These are phyloP conservation scores for Isotomurus palustris DNA, from an alignment of 2,888 invertebrate genomes.

Conservation along the genomic window DNA sequence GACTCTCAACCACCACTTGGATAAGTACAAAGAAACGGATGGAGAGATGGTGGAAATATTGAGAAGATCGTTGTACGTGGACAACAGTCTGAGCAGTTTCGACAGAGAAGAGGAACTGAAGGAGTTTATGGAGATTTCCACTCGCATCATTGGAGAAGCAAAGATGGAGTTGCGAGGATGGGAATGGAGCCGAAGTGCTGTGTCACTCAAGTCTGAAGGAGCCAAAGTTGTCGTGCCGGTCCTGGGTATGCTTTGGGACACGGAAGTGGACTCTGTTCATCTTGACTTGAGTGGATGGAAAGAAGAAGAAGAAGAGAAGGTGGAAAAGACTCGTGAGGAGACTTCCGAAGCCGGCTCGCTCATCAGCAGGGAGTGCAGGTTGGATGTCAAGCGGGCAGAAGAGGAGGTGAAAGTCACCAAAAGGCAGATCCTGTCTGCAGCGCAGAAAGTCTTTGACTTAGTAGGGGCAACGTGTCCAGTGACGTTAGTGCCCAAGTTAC, in stretches of 20 bases:
- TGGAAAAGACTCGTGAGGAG: slow-evolving; percentile 14
- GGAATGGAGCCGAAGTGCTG: not conserved
- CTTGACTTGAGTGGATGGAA: slow-evolving; percentile 21
- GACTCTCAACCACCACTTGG: slow-evolving; percentile 41
- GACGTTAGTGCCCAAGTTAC: slow-evolving; percentile 5
- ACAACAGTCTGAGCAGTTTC: slow-evolving; percentile 35
- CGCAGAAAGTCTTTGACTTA: slow-evolving; percentile 16
- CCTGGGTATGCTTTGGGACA: slow-evolving; percentile 13
- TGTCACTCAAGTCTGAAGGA: not conserved
- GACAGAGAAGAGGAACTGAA: slow-evolving; percentile 20
- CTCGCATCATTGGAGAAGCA: not conserved
- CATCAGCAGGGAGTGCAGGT: not conserved
- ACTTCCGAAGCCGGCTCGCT: not conserved
- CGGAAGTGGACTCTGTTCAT: not conserved
- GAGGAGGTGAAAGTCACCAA: slow-evolving; percentile 1
- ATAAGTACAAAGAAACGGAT: slow-evolving; percentile 1
- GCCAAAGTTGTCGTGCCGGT: not conserved
- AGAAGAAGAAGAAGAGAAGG: not conserved
- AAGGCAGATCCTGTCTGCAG: slow-evolving; percentile 9
- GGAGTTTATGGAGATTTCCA: slow-evolving; percentile 29
- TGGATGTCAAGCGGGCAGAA: too few relatives aligned
- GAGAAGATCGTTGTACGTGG: slow-evolving; percentile 24
- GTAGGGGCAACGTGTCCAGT: slow-evolving; percentile 14
- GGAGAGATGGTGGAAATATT: slow-evolving; percentile 9
- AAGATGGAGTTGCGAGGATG: slow-evolving; percentile 19